These are phyloP conservation scores for Lycopodina hypogea DNA, from an alignment of 37 sponge, comb jelly and placozoan genomes.

Conservation along the genomic window DNA sequence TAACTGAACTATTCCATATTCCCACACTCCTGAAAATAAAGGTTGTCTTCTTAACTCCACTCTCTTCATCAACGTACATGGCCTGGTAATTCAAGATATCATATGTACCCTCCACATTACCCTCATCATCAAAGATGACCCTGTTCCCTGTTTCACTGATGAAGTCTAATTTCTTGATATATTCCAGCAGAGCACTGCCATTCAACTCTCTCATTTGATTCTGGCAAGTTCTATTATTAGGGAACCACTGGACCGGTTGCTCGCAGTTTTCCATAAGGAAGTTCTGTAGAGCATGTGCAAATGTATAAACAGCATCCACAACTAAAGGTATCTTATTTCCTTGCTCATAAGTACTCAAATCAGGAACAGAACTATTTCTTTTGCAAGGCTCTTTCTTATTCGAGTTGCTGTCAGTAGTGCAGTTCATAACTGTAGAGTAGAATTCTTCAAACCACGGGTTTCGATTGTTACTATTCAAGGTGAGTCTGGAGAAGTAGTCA, in stretches of 20 bases:
- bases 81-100: slow-evolving; percentile 64
- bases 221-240: slow-evolving; percentile 27
- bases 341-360: slow-evolving; percentile 35
- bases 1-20: slow-evolving; percentile 32
- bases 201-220: slow-evolving; percentile 38
- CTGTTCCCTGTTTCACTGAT: slow-evolving; percentile 31
- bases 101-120: slow-evolving; percentile 59
- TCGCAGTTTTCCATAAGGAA: slow-evolving; percentile 72
- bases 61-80: background rate
- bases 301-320: slow-evolving; percentile 84
- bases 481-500: slow-evolving; percentile 63
- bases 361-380: slow-evolving; percentile 14
- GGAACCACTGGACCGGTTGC: slow-evolving; percentile 29
- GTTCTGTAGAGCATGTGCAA: slow-evolving; percentile 71
- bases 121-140: slow-evolving; percentile 60
- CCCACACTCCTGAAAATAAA: slow-evolving; percentile 36
- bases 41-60: background rate
- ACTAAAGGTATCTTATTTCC: slow-evolving; percentile 66
- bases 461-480: slow-evolving; percentile 44
- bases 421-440: slow-evolving; percentile 51
- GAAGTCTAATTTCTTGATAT: slow-evolving; percentile 54
- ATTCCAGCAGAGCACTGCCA: slow-evolving; percentile 34
- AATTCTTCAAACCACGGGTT: slow-evolving; percentile 81
- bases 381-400: background rate
- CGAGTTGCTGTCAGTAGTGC: slow-evolving; percentile 1